Base-by-base conservation (phyloP, 2,888 invertebrate genomes). In the Ichneumoninae sp. region DNA sequence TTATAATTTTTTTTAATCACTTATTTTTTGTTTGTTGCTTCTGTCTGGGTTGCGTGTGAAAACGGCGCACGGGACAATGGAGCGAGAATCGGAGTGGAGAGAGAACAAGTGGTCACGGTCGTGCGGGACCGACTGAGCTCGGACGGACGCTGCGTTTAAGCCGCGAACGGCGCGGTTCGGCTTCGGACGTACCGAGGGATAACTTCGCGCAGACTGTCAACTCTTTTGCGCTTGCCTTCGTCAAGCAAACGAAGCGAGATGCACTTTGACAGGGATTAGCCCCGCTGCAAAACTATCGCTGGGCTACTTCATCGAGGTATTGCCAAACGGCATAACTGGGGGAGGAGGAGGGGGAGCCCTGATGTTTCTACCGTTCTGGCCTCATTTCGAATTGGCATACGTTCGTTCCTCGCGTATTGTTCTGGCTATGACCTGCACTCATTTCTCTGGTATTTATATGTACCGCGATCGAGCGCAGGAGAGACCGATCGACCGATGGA, bases 361-460 rank as follows among this genome's bases (percentile, higher is more conserved):
- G 84, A 85, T 85, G 82, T 85, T 84, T 89, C 89, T 89, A 88
- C 90, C 89, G 89, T 91, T 91, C 90, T 92, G 93, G 91, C 93
- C 93, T 91, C 92, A 91, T 91, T 93, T 91, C 91, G 88, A 92
- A 90, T 92, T 93, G 93, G 92, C 92, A 92, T 85, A 91, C 89
- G 33, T 47, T 63, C 60, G 57, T 60, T 75, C 74, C 68, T 80
- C 66, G 47, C 10, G 88, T 91, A 93, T 93, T 92, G 93, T 92
- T 91, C 90, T 91, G 86, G 88, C 89, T 65, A 87, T 90, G 90
- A 90, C 89, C 89, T 90, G 91, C 89, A 89, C 90, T 91, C 90
- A 86, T 91, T 92, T 91, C 89, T 85, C 86, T 88, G 86, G 86
- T 87, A 89, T 88, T 88, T 87, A 84, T 82, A 83, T 44, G 70